A percentile compares a stretch with the other conserved stretches of the same genome.
phyloP scores from a whole-genome alignment of 2,797 vertebrate species.

The Spinus olivaceus region DNA sequence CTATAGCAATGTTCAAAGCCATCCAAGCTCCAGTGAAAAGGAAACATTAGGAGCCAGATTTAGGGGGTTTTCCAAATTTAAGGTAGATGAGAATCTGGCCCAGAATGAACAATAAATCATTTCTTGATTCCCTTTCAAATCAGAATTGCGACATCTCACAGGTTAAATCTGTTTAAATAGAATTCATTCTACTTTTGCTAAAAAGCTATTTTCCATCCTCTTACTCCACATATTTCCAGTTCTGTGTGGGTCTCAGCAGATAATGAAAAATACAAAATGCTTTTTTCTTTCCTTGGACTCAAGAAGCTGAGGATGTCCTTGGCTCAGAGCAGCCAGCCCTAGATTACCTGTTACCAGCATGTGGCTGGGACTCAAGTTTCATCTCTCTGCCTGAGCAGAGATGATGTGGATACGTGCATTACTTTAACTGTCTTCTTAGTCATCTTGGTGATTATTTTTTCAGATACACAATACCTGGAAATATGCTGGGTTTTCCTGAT shows the following conservation, averaged over 20 bases:
- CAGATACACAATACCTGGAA: slow-evolving; percentile 37
- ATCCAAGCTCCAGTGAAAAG: background rate
- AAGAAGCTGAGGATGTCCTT: background rate
- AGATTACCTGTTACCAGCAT: background rate
- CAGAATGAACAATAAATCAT: background rate
- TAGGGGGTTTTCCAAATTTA: background rate
- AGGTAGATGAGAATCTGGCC: background rate
- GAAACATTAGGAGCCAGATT: background rate
- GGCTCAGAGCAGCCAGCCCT: background rate
- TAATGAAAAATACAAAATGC: background rate
- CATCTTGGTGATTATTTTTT: slow-evolving; percentile 19
- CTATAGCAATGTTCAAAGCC: background rate
- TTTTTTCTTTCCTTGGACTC: background rate
- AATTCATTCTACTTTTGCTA: background rate
- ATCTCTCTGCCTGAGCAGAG: background rate
- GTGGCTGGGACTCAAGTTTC: background rate
- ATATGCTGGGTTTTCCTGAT: slow-evolving; percentile 19
- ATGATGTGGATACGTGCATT: background rate
- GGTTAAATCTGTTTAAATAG: background rate
- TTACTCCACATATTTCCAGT: background rate
- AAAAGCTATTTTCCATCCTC: background rate
- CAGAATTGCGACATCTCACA: accelerated
- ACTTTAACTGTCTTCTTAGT: background rate
- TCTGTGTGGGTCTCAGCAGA: background rate
- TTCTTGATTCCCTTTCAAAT: background rate